Conservation (phyloP, 2,888 invertebrate genomes). For the Acleris holmiana region DNA sequence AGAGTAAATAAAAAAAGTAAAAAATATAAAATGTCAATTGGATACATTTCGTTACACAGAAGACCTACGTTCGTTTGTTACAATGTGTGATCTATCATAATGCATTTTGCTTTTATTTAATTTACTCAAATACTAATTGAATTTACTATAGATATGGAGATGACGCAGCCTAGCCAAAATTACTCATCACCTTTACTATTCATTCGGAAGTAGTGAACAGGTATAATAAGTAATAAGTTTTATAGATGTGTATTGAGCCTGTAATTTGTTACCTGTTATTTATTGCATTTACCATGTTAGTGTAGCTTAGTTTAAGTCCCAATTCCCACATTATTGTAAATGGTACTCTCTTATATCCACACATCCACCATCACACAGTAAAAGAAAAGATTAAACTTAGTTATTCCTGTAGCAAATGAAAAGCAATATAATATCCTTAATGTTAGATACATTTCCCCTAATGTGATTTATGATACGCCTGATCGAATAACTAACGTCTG, state of each 20-base stretch:
- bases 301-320: background rate
- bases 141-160: conserved; percentile 27
- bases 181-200: conserved; percentile 22
- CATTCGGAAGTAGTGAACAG: conserved; percentile 24
- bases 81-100: conserved; percentile 33
- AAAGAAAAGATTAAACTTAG: too few relatives aligned
- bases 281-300: conserved; percentile 4
- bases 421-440: too few relatives aligned
- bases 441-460: too few relatives aligned
- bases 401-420: too few relatives aligned
- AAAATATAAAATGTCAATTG: too few relatives aligned
- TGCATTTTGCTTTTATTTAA: conserved; percentile 36
- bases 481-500: too few relatives aligned
- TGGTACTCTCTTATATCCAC: too few relatives aligned
- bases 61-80: conserved; percentile 37
- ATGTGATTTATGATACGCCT: too few relatives aligned
- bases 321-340: background rate
- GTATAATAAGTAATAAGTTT: conserved; percentile 25
- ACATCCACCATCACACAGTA: too few relatives aligned
- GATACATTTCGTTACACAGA: background rate
- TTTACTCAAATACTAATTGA: conserved; percentile 30
- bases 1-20: too few relatives aligned
- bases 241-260: conserved; percentile 18
- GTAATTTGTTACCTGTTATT: conserved; percentile 17
- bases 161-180: conserved; percentile 16